Evolutionary conservation across 1,140 invertebrate species (phyloP).

Genomic region (Dendroctonus ponderosae): DNA sequence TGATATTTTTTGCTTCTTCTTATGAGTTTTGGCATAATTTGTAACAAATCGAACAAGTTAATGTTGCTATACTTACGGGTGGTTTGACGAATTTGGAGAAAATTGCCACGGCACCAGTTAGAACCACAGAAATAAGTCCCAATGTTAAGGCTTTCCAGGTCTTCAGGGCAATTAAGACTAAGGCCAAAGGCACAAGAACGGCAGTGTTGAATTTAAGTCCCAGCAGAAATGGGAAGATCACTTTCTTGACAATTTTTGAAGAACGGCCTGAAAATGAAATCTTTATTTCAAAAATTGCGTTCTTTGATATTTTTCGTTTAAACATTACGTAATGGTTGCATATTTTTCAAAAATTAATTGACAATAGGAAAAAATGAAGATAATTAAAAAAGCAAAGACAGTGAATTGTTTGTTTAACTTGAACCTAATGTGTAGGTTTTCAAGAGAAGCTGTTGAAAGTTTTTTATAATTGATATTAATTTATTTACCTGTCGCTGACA

Average conservation of each 20-base stretch:
- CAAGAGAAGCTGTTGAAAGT: no score
- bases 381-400: not conserved
- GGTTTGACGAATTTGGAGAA: slow-evolving; percentile 78
- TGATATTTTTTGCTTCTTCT: no score
- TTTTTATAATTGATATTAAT: not conserved
- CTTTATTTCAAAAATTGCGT: not conserved
- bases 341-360: no score
- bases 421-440: no score
- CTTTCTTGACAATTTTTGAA: slow-evolving; percentile 77
- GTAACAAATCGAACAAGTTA: no score
- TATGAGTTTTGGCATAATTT: no score
- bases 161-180: slow-evolving; percentile 78
- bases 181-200: slow-evolving; percentile 72
- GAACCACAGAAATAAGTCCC: slow-evolving; percentile 76
- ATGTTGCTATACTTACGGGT: slow-evolving; percentile 56
- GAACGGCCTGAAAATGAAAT: slow-evolving; percentile 39
- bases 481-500: slow-evolving; percentile 52
- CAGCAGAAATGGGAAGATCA: slow-evolving; percentile 79
- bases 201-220: slow-evolving; percentile 83
- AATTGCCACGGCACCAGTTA: slow-evolving; percentile 77
- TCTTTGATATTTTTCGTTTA: not conserved
- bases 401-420: no score
- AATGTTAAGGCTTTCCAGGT: slow-evolving; percentile 87
- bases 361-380: no score
- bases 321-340: no score